These are phyloP conservation scores for Geopemphigus sp. DNA, from an alignment of 1,140 invertebrate genomes.

Conservation along the genomic window DNA sequence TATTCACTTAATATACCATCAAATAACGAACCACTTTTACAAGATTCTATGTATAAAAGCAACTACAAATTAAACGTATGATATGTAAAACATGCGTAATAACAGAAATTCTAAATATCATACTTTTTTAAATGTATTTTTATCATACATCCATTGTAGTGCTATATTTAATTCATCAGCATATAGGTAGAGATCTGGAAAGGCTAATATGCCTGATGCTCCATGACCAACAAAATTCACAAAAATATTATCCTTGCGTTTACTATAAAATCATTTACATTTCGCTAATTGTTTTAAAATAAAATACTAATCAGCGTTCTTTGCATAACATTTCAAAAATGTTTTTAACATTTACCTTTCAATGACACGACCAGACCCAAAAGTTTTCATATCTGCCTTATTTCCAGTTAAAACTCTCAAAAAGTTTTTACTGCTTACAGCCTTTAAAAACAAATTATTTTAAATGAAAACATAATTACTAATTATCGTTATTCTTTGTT, in stretches of 20 bases:
- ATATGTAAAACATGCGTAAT: background rate
- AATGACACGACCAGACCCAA: conserved; percentile 49
- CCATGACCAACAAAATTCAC: conserved; percentile 69
- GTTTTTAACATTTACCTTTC: conserved; percentile 29
- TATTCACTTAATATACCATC: conserved; percentile 59
- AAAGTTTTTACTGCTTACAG: conserved; percentile 44
- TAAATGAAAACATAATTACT: background rate
- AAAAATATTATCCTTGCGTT: conserved; percentile 63
- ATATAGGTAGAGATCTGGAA: conserved; percentile 57
- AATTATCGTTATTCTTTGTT: background rate
- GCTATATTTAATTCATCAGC: conserved; percentile 54
- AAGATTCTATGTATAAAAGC: conserved; percentile 67
- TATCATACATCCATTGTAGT: conserved; percentile 58
- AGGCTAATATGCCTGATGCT: conserved; percentile 61
- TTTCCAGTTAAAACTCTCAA: conserved; percentile 43
- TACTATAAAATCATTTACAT: conserved; percentile 55
- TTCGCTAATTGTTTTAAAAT: background rate
- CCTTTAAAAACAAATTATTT: conserved; percentile 14
- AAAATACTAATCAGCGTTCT: background rate
- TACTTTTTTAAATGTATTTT: conserved; percentile 53
- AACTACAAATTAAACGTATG: conserved; percentile 55
- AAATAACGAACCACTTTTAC: conserved; percentile 70
- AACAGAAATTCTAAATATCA: background rate
- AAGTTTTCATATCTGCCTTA: conserved; percentile 39
- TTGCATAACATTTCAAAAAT: no score